A percentile compares a stretch with the other conserved stretches of the same genome.
Evolutionary conservation across 2,888 invertebrate genomes (phyloP).

Genomic region (Trichogramma evanescens): DNA sequence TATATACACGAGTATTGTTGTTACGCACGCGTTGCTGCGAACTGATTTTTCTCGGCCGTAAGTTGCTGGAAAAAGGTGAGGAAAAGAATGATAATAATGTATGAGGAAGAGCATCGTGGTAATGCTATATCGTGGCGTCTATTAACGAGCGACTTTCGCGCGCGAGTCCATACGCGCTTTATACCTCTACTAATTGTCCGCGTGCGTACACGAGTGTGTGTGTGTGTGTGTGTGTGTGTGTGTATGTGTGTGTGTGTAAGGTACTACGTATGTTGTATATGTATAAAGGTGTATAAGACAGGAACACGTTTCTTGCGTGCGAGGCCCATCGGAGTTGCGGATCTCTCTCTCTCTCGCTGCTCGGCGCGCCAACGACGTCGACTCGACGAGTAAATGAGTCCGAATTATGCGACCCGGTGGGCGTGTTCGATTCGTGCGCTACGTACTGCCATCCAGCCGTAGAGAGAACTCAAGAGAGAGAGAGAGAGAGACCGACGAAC

Average conservation of each 20-base stretch:
- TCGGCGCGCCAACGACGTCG: conserved; percentile 27
- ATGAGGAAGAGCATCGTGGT: too few relatives aligned
- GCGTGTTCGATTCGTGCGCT: conserved; percentile 33
- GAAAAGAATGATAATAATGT: conserved; percentile 6
- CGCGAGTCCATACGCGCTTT: background rate
- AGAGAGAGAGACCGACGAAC: conserved; percentile 1
- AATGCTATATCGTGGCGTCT: conserved; percentile 2
- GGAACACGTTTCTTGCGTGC: conserved; percentile 38
- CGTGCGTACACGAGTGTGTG: too few relatives aligned
- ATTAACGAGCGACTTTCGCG: conserved; percentile 33
- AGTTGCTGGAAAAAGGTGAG: conserved; percentile 1
- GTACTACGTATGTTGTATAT: too few relatives aligned
- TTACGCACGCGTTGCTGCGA: too few relatives aligned
- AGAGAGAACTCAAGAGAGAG: background rate
- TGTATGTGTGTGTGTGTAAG: too few relatives aligned
- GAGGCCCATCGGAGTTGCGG: conserved; percentile 33
- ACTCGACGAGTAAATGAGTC: conserved; percentile 43
- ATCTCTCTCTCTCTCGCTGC: conserved; percentile 21
- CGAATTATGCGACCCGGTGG: conserved; percentile 37
- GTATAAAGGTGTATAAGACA: conserved; percentile 16
- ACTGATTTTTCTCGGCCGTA: background rate
- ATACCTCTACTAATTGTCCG: conserved; percentile 29
- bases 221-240: too few relatives aligned
- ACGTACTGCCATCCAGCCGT: background rate
- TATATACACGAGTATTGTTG: too few relatives aligned